Evolutionary conservation across 2,797 vertebrate species (phyloP).

Genomic region (Enteromius afrohamiltoni): DNA sequence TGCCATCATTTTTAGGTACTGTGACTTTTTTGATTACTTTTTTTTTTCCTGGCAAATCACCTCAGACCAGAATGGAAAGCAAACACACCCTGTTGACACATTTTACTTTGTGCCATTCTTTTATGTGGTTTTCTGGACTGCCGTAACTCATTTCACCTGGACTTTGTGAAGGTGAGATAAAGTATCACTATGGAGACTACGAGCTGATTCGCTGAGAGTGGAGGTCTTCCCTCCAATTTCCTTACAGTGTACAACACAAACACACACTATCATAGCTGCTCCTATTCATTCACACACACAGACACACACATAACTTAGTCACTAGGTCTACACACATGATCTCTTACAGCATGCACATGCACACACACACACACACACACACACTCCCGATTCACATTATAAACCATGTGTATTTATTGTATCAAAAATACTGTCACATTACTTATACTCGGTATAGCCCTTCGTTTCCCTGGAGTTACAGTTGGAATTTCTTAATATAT

Average conservation of each 20-base stretch:
- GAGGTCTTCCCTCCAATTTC: background rate
- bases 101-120: slow-evolving; percentile 34
- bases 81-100: slow-evolving; percentile 65
- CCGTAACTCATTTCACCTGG: slow-evolving; percentile 35
- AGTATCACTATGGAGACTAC: slow-evolving; percentile 41
- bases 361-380: slow-evolving; percentile 45
- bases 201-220: slow-evolving; percentile 35
- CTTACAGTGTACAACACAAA: slow-evolving; percentile 28
- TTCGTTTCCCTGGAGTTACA: slow-evolving; percentile 83
- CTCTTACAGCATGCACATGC: slow-evolving; percentile 52
- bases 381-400: slow-evolving; percentile 36
- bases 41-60: slow-evolving; percentile 67
- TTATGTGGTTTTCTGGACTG: slow-evolving; percentile 48
- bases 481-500: slow-evolving; percentile 99
- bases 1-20: slow-evolving; percentile 75
- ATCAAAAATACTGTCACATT: slow-evolving; percentile 89
- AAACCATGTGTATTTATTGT: slow-evolving; percentile 93
- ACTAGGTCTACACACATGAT: slow-evolving; percentile 33
- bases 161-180: slow-evolving; percentile 34
- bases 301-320: slow-evolving; percentile 47
- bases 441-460: slow-evolving; percentile 90
- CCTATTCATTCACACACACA: slow-evolving; percentile 46
- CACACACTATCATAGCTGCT: slow-evolving; percentile 63
- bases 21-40: slow-evolving; percentile 66
- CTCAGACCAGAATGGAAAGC: slow-evolving; percentile 69